Evolutionary conservation across 2,797 vertebrate genomes (phyloP), one percentile per base, ranked within the genome.

Genomic region (Zalophus californianus): DNA sequence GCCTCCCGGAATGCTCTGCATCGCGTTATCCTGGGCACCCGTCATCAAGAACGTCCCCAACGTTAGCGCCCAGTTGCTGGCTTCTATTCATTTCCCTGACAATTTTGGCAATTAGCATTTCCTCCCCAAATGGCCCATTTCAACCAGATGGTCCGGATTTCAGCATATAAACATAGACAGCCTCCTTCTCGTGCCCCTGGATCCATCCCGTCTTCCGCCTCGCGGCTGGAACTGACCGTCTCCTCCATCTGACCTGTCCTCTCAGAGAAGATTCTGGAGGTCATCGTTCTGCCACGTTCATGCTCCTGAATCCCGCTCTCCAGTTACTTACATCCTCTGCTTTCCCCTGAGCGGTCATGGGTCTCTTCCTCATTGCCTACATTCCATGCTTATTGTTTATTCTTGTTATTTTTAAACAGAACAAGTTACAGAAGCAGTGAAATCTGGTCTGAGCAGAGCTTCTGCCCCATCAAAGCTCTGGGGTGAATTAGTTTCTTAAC

Each of bases 21-120:
- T 2, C 44, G 1, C 14, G 0, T 13, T 5, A 9, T 20, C 5
- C 56, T 5, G 0, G 32, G 21, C 56, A 0, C 32, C 1, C 9
- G 3, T 7, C 32, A 2, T 23, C 1, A 8, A 44, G n/a, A 52
- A 9, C 15, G 2, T 14, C 14, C 52, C 54, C 4, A 2, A 4
- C 5, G 20, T 10, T 35, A 0, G 21, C 13, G 16, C 13, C 64
- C 23, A 2, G 11, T 1, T 4, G 0, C 60, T 23, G 18, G 41
- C 13, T 21, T 38, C 56, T 62, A 0, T 2, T 79, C 18, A n/a
- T 58, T 38, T n/a, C 48, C 62, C 32, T 41, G 54, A 52, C 27
- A 12, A 29, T 18, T 84, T 75, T 44, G 64, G 6, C 60, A 44
- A 15, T 38, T 80, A 27, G 16, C 48, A 5, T n/a, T 32, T 41